Base-by-base conservation (phyloP, 2,888 invertebrate genomes). In the Serripes groenlandicus region DNA sequence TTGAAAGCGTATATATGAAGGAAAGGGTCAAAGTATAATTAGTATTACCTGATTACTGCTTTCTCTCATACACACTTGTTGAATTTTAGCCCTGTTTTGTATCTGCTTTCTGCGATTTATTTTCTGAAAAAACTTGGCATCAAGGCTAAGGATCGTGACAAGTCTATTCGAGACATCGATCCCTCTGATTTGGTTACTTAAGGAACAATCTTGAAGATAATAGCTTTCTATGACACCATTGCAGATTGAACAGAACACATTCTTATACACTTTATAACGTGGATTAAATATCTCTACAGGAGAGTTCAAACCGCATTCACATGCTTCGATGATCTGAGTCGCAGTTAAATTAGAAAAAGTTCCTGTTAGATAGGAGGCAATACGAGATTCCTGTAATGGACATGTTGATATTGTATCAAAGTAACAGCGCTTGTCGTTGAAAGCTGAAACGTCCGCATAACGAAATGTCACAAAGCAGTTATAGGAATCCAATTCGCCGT, bases 171-270 rank as follows among this genome's bases (percentile, higher is more conserved):
- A n/a, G n/a, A n/a, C n/a, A n/a, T n/a, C n/a, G n/a, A n/a, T n/a
- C n/a, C n/a, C n/a, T n/a, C n/a, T n/a, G n/a, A n/a, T n/a, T n/a
- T n/a, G n/a, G n/a, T n/a, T n/a, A n/a, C n/a, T n/a, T n/a, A n/a
- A n/a, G n/a, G n/a, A n/a, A n/a, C n/a, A n/a, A n/a, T n/a, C n/a
- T n/a, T n/a, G n/a, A n/a, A n/a, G n/a, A n/a, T n/a, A n/a, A n/a
- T n/a, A n/a, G n/a, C n/a, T n/a, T n/a, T n/a, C n/a, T n/a, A n/a
- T n/a, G n/a, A n/a, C n/a, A n/a, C n/a, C 15, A 26, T 66, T 66
- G 28, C 66, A 66, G 4, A 66, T 35, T n/a, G 66, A 23, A 42
- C 66, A 66, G 42, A 66, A 66, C 23, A 42, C 42, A 35, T 66
- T 66, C 9, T 18, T 11, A n/a, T 42, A 66, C 7, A 42, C 42